Percentiles rank a stretch among this genome's conserved stretches.
Evolutionary conservation across 1,140 invertebrate genomes (phyloP).

Genomic region (Drosophila auraria): DNA sequence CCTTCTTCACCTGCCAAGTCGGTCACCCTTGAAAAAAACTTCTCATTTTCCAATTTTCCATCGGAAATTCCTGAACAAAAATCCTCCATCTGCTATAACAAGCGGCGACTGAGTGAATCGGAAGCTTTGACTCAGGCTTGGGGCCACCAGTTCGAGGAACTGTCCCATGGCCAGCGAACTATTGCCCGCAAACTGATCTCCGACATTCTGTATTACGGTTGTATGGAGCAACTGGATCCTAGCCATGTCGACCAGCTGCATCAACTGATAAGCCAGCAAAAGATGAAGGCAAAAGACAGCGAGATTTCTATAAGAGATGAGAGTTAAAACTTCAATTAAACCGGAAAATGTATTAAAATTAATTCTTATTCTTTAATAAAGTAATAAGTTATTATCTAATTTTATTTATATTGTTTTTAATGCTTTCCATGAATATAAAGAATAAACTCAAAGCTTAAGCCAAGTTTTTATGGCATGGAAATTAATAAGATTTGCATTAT

Average conservation of each 20-base stretch:
- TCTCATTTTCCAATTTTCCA: neutral
- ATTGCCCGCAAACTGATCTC: slow-evolving; percentile 54
- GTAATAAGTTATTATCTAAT: too few species aligned
- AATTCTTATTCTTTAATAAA: neutral
- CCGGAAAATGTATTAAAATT: too few species aligned
- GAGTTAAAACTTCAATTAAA: neutral
- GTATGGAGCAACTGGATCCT: slow-evolving; percentile 37
- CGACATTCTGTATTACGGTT: slow-evolving; percentile 52
- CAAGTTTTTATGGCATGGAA: too few species aligned
- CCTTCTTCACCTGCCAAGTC: neutral
- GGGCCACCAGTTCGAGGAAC: slow-evolving; percentile 43
- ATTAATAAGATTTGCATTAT: too few species aligned
- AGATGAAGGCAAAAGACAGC: neutral
- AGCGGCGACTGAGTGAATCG: neutral
- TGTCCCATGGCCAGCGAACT: slow-evolving; percentile 24
- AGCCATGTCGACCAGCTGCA: slow-evolving; percentile 38
- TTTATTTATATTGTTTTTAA: too few species aligned
- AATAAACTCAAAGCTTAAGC: too few species aligned
- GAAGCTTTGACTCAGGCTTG: slow-evolving; percentile 40
- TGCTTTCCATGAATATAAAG: too few species aligned
- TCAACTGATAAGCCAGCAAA: slow-evolving; percentile 13
- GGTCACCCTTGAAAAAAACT: neutral
- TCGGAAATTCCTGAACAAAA: neutral
- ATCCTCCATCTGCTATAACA: neutral
- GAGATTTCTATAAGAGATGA: neutral